These are phyloP conservation scores for Nemapogon koenigi DNA, from an alignment of 2,888 invertebrate genomes.

Conservation along the genomic window DNA sequence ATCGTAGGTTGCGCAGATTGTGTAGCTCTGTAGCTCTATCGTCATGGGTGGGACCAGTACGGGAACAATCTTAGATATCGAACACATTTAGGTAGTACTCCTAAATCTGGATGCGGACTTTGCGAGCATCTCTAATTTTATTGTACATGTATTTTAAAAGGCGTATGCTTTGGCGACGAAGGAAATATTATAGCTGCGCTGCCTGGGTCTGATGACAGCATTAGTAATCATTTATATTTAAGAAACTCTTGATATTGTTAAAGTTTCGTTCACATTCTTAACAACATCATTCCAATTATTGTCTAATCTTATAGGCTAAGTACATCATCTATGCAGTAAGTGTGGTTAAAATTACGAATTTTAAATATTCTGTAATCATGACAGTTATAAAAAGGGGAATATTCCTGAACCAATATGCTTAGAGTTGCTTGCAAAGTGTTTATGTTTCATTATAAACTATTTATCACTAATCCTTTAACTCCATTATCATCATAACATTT, in stretches of 20 bases:
- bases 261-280: not conserved
- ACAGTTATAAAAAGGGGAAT: too few species aligned
- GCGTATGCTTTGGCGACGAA: not conserved
- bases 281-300: not conserved
- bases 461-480: not conserved
- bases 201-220: too few species aligned
- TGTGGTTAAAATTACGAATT: too few species aligned
- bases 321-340: too few species aligned
- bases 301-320: not conserved
- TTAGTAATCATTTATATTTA: too few species aligned
- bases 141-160: not conserved
- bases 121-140: slow-evolving; percentile 31
- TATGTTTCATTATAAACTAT: slow-evolving; percentile 2
- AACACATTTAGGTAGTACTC: slow-evolving; percentile 51
- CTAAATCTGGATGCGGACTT: too few species aligned
- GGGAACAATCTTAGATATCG: slow-evolving; percentile 63
- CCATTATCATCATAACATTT: too few species aligned
- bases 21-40: too few species aligned
- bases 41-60: slow-evolving; percentile 65
- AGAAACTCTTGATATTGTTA: too few species aligned
- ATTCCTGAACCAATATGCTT: too few species aligned
- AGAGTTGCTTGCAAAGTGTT: not conserved
- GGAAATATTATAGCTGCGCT: not conserved
- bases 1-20: not conserved
- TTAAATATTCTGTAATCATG: too few species aligned